Percentiles rank a stretch among this genome's conserved stretches.
phyloP scores from a whole-genome alignment of 2,888 invertebrate genomes.

The Tanypteryx hageni region DNA sequence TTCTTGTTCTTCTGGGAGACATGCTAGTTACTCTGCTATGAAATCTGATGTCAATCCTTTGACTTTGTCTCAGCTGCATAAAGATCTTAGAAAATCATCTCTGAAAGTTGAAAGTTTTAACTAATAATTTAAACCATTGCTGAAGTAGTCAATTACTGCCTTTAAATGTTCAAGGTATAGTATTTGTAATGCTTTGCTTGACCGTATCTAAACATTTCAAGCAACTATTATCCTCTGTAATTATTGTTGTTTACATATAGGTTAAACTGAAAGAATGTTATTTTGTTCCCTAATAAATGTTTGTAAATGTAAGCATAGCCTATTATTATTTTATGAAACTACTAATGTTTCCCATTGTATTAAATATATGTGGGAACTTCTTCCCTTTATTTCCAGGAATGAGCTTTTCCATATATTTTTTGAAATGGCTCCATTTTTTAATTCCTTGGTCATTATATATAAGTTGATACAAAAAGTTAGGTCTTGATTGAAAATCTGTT shows the following conservation, averaged over 20 bases:
- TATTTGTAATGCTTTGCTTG: background rate
- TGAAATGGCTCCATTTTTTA: too few relatives aligned
- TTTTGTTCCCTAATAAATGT: background rate
- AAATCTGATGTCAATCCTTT: background rate
- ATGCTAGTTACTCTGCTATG: constrained; percentile 36
- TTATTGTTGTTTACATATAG: background rate
- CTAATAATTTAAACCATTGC: background rate
- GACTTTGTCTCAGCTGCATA: background rate
- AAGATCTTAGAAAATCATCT: constrained; percentile 44
- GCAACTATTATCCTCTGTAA: background rate
- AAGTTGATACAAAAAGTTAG: too few relatives aligned
- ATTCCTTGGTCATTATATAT: too few relatives aligned
- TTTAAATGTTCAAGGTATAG: background rate
- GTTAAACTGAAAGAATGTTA: background rate
- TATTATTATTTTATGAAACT: background rate
- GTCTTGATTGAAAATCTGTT: too few relatives aligned
- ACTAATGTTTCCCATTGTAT: too few relatives aligned
- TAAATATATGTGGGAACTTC: too few relatives aligned
- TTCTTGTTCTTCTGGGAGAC: constrained; percentile 13
- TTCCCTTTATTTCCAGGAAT: too few relatives aligned
- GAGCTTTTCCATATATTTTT: too few relatives aligned
- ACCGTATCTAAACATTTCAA: background rate
- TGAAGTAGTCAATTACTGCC: constrained; percentile 12
- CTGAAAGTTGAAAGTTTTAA: constrained; percentile 46
- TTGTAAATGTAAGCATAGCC: background rate